A percentile compares a stretch with the other conserved stretches of the same genome.
These are phyloP conservation scores for Meleagris gallopavo DNA, from an alignment of 2,113 vertebrate species.

Conservation along the genomic window DNA sequence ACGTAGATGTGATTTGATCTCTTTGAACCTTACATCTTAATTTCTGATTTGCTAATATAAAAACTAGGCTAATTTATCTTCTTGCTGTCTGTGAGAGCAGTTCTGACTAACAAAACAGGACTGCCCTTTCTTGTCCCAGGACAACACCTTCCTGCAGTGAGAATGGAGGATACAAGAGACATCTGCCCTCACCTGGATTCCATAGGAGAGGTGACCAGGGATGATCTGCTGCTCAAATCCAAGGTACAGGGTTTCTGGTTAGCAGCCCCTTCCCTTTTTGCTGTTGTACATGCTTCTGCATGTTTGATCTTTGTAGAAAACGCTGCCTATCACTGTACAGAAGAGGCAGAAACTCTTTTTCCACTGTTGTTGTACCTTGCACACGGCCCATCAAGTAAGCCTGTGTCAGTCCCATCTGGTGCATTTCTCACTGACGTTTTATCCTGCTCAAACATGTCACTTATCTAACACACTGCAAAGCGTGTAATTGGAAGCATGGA, in stretches of 20 bases:
- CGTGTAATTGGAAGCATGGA: background rate
- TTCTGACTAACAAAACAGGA: background rate
- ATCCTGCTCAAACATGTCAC: background rate
- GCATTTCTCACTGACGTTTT: background rate
- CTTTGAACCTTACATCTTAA: background rate
- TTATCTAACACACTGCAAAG: background rate
- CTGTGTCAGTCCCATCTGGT: background rate
- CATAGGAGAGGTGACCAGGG: constrained; percentile 95
- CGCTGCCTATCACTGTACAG: background rate
- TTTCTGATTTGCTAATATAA: background rate
- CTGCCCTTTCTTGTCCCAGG: background rate
- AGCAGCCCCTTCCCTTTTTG: background rate
- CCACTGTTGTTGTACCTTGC: background rate
- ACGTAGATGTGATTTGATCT: background rate
- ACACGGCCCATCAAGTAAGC: background rate
- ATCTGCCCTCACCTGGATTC: constrained; percentile 93
- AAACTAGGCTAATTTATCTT: background rate
- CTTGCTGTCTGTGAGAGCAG: background rate
- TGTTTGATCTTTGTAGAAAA: background rate
- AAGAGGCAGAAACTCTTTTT: background rate
- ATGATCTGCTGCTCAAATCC: constrained; percentile 93
- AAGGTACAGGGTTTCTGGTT: constrained; percentile 80
- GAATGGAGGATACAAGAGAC: constrained; percentile 87
- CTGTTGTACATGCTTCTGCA: background rate
- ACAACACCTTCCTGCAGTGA: background rate